Percentiles rank a stretch among this genome's conserved stretches.
phyloP scores from a whole-genome alignment of 2,797 vertebrate genomes.

The Xiphophorus birchmanni region DNA sequence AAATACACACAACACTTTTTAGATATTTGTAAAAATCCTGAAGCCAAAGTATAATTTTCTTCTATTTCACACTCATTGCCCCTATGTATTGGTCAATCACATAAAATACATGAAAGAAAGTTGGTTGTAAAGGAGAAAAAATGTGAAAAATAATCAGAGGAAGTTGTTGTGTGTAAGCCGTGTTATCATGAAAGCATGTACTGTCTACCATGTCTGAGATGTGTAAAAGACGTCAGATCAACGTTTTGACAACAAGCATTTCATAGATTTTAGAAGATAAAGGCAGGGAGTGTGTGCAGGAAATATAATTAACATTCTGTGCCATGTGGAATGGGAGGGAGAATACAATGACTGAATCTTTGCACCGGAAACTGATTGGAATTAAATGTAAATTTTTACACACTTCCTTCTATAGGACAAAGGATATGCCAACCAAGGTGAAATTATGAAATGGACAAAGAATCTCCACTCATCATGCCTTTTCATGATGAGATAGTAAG shows the following conservation, averaged over 20 bases:
- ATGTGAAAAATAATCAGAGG: not conserved
- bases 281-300: not conserved
- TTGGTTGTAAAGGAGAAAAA: not conserved
- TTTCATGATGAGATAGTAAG: not conserved
- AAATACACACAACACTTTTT: not conserved
- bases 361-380: not conserved
- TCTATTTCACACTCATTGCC: not conserved
- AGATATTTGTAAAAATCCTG: not conserved
- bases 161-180: constrained; percentile 8
- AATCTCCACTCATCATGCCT: not conserved
- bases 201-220: constrained; percentile 25
- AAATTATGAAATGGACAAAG: not conserved
- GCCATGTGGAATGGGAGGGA: not conserved
- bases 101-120: not conserved
- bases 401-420: not conserved
- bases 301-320: constrained; percentile 22
- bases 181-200: constrained; percentile 35
- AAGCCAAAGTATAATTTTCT: not conserved
- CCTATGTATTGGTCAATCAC: not conserved
- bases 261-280: not conserved
- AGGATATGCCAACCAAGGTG: not conserved
- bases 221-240: constrained; percentile 4
- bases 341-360: not conserved
- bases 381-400: not conserved
- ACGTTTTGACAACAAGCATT: constrained; percentile 48